Percentiles rank a stretch among this genome's conserved stretches.
phyloP scores from a whole-genome alignment of 2,113 vertebrate species.

The Mola mola region DNA sequence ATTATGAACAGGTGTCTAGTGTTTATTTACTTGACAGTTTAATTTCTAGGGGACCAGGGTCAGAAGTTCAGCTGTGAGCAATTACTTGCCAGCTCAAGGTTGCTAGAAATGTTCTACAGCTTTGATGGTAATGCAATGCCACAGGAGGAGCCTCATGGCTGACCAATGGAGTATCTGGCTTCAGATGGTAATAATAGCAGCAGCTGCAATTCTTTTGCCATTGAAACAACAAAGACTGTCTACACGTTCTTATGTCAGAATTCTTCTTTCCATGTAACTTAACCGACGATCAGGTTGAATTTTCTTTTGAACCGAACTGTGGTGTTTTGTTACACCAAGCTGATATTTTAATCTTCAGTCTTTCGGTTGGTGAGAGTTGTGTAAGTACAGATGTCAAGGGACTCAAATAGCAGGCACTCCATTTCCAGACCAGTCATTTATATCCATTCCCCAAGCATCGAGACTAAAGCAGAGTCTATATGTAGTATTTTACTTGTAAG shows the following conservation, averaged over 20 bases:
- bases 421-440: conserved; percentile 20
- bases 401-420: conserved; percentile 11
- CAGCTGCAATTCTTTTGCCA: conserved; percentile 56
- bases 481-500: too few relatives aligned
- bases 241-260: conserved; percentile 13
- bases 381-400: not conserved
- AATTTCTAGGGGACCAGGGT: conserved; percentile 30
- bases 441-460: not conserved
- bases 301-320: conserved; percentile 5
- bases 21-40: conserved; percentile 54
- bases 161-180: conserved; percentile 59
- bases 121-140: conserved; percentile 60
- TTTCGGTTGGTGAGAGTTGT: conserved; percentile 4
- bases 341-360: conserved; percentile 14
- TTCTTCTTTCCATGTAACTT: conserved; percentile 6
- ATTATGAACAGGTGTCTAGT: conserved; percentile 49
- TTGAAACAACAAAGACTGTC: conserved; percentile 31
- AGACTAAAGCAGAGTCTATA: not conserved
- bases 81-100: conserved; percentile 63
- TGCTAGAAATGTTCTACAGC: conserved; percentile 51
- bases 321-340: conserved; percentile 9
- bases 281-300: not conserved
- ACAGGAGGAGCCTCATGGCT: conserved; percentile 51
- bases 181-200: conserved; percentile 68
- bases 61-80: conserved; percentile 59